Conservation (phyloP, 2,113 vertebrate species). For the Piaya cayana region DNA sequence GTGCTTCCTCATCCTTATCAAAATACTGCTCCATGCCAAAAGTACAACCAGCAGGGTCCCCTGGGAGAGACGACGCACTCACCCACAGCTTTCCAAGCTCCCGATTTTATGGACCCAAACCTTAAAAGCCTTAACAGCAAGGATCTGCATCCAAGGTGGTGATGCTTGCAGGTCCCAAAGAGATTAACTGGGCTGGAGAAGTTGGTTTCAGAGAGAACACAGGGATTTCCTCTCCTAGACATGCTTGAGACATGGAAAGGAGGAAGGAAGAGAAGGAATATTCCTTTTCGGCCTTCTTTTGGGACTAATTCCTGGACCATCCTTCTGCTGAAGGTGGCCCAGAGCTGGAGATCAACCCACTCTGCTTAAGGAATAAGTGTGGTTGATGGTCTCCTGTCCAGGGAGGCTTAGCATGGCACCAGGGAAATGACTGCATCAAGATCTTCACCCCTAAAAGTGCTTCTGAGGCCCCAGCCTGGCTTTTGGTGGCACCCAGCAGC, state of each 20-base stretch:
- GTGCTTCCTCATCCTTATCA: fast-evolving
- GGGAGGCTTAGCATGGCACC: fast-evolving
- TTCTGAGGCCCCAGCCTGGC: fast-evolving
- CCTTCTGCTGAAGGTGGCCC: background rate
- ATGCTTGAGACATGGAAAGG: background rate
- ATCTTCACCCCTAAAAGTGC: background rate
- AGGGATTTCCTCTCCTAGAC: background rate
- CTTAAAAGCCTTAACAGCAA: background rate
- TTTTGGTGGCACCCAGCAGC: background rate
- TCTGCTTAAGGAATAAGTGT: background rate
- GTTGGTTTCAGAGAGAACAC: background rate
- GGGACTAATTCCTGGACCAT: background rate
- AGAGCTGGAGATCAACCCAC: background rate
- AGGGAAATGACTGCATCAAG: fast-evolving
- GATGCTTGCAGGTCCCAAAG: background rate
- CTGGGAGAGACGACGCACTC: background rate
- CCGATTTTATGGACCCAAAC: background rate
- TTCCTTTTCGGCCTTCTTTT: background rate
- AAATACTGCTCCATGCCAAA: background rate
- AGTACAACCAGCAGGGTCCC: background rate
- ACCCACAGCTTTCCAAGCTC: background rate
- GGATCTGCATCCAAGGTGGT: background rate
- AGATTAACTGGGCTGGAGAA: background rate
- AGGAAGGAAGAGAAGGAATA: background rate
- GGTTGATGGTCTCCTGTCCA: background rate